phyloP scores from a whole-genome alignment of 2,888 invertebrate species.

The Eupithecia pulchellata region DNA sequence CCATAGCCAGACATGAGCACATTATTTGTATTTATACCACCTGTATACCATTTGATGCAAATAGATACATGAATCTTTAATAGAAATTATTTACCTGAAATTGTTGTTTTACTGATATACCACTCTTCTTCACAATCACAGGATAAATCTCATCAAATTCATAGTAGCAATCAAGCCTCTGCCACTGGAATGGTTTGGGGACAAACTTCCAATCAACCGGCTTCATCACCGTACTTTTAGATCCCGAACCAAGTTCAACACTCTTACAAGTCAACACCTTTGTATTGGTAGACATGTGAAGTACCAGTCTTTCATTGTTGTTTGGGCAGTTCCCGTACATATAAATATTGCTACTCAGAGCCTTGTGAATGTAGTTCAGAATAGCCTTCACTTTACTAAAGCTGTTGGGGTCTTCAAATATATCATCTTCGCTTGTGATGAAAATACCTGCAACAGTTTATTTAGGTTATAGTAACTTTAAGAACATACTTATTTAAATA shows the following conservation, averaged over 20 bases:
- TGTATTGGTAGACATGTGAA: slow-evolving; percentile 85
- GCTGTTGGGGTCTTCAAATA: slow-evolving; percentile 85
- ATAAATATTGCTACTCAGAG: slow-evolving; percentile 82
- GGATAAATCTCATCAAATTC: slow-evolving; percentile 91
- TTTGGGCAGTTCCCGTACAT: slow-evolving; percentile 86
- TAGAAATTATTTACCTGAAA: slow-evolving; percentile 83
- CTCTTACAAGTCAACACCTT: slow-evolving; percentile 87
- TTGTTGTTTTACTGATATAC: slow-evolving; percentile 88
- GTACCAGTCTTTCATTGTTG: slow-evolving; percentile 87
- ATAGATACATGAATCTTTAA: too few species aligned
- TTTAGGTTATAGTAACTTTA: neutral
- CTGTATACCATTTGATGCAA: too few species aligned
- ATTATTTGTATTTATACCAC: too few species aligned
- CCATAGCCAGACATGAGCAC: too few species aligned
- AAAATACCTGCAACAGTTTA: slow-evolving; percentile 86
- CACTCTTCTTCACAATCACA: slow-evolving; percentile 86
- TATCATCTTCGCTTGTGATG: slow-evolving; percentile 88
- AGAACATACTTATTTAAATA: neutral
- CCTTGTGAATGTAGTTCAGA: slow-evolving; percentile 84
- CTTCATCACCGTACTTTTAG: slow-evolving; percentile 80
- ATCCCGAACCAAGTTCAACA: slow-evolving; percentile 81
- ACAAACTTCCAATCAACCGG: slow-evolving; percentile 92
- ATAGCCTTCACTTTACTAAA: slow-evolving; percentile 86
- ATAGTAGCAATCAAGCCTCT: slow-evolving; percentile 90
- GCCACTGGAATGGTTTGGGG: slow-evolving; percentile 89